Evolutionary conservation across 64 coral and sea anemone genomes (phyloP).

Genomic region (Pachyseris speciosa): DNA sequence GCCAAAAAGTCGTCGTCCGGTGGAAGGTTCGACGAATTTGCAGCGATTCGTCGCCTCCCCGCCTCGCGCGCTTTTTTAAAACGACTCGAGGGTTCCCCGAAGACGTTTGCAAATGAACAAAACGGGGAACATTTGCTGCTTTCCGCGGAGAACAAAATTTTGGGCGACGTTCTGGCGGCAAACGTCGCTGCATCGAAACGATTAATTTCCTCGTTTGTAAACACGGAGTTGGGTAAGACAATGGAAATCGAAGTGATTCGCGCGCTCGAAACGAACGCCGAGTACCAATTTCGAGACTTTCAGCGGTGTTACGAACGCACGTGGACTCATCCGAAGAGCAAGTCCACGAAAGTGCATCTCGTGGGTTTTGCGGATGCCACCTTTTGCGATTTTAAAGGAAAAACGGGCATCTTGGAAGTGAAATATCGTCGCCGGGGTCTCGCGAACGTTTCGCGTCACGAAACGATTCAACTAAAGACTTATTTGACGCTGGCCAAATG

Average conservation of each 20-base stretch:
- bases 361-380: not conserved
- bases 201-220: not conserved
- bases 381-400: not conserved
- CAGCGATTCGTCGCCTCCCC: not conserved
- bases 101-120: not conserved
- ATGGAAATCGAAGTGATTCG: not conserved
- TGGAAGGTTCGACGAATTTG: not conserved
- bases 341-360: not conserved
- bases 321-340: not conserved
- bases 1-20: not conserved
- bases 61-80: not conserved
- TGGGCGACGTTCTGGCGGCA: not conserved
- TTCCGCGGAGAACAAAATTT: not conserved
- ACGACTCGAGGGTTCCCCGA: not conserved
- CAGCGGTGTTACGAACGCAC: not conserved
- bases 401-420: not conserved
- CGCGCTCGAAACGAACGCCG: not conserved
- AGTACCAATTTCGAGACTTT: not conserved
- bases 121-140: not conserved
- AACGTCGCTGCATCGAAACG: not conserved
- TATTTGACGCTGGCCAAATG: not conserved
- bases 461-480: not conserved
- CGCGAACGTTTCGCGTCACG: not conserved
- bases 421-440: not conserved
- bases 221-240: not conserved